These are phyloP conservation scores for Mobula birostris DNA, from an alignment of 2,113 vertebrate species.

Conservation along the genomic window DNA sequence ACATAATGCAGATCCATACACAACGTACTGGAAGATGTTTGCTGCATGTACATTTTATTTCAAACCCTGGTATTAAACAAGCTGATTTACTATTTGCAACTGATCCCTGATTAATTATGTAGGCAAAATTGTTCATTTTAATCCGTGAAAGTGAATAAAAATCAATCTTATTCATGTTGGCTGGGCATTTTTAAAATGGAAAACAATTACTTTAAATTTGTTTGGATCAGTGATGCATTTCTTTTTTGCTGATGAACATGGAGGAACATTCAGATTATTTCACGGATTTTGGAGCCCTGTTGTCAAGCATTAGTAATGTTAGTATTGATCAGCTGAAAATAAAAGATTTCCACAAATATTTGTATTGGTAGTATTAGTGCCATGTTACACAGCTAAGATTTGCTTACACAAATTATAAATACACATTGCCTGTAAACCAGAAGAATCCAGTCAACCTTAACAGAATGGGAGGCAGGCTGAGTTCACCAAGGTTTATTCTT, in stretches of 20 bases:
- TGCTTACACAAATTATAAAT: background rate
- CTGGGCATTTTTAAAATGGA: background rate
- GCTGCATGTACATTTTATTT: slow-evolving; percentile 26
- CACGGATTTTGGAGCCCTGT: background rate
- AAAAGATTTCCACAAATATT: background rate
- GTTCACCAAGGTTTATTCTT: background rate
- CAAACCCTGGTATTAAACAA: slow-evolving; percentile 28
- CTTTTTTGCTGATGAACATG: background rate
- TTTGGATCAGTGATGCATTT: background rate
- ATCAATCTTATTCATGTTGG: background rate
- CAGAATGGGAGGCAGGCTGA: background rate
- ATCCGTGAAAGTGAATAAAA: background rate
- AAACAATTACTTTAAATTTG: background rate
- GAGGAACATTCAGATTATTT: background rate
- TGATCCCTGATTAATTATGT: background rate
- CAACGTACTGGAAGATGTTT: slow-evolving; percentile 6
- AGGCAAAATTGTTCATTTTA: background rate
- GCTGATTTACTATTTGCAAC: slow-evolving; percentile 3
- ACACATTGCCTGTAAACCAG: background rate
- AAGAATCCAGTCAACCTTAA: background rate
- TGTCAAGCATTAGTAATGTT: background rate
- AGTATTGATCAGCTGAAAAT: background rate
- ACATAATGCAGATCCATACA: slow-evolving; percentile 2
- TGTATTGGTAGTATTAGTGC: background rate
- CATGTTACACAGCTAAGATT: background rate